Percentiles rank a stretch among this genome's conserved stretches.
Conservation (phyloP, 2,888 invertebrate genomes). For the Hemithea aestivaria region DNA sequence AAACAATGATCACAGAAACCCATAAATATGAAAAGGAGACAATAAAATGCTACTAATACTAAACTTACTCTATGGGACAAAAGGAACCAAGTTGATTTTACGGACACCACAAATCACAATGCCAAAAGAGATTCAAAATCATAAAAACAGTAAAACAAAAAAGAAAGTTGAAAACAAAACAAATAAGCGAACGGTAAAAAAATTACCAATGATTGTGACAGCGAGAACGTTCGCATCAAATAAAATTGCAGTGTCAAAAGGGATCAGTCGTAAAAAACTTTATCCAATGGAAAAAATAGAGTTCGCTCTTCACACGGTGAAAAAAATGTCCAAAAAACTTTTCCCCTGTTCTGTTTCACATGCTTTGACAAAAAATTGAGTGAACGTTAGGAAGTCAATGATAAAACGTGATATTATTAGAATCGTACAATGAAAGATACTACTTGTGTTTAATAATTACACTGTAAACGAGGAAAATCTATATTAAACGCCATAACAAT, state of each 20-base stretch:
- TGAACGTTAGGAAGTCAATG: slow-evolving; percentile 37
- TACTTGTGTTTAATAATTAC: too few species aligned
- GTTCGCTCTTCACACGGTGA: slow-evolving; percentile 28
- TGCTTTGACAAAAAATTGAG: slow-evolving; percentile 28
- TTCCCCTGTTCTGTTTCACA: slow-evolving; percentile 28
- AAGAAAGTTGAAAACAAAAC: slow-evolving; percentile 20
- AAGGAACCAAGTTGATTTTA: too few species aligned
- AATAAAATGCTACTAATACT: too few species aligned
- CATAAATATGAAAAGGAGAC: too few species aligned
- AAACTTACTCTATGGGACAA: too few species aligned
- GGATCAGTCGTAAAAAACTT: slow-evolving; percentile 40
- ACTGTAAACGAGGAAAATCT: too few species aligned
- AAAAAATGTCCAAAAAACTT: slow-evolving; percentile 40
- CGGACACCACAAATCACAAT: background rate
- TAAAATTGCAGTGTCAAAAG: slow-evolving; percentile 38
- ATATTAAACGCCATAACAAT: too few species aligned
- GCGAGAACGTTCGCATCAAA: slow-evolving; percentile 31
- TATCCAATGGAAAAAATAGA: slow-evolving; percentile 35
- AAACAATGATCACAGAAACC: too few species aligned
- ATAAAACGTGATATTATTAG: slow-evolving; percentile 19
- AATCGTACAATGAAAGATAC: slow-evolving; percentile 4
- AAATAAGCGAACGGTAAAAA: slow-evolving; percentile 27
- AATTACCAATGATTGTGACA: slow-evolving; percentile 30
- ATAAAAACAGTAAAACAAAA: slow-evolving; percentile 6
- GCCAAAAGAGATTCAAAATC: too few species aligned